Evolutionary conservation across 2,888 invertebrate species (phyloP).

Genomic region (Erpobdella octoculata): DNA sequence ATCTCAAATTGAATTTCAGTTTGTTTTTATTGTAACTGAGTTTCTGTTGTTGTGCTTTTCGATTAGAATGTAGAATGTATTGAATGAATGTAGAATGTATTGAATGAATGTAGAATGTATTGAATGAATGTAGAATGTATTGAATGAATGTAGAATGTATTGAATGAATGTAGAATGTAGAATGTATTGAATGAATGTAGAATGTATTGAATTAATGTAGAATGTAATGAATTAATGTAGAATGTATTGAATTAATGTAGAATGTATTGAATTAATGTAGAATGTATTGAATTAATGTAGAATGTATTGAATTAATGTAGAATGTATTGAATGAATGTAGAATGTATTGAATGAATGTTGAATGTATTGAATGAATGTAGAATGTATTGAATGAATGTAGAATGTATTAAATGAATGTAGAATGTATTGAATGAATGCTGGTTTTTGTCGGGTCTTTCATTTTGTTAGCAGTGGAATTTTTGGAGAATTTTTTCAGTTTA

Average conservation of each 20-base stretch:
- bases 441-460: background rate
- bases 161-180: background rate
- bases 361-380: background rate
- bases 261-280: no score
- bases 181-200: background rate
- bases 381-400: background rate
- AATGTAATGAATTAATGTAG: no score
- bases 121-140: background rate
- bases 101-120: background rate
- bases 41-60: no score
- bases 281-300: no score
- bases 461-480: background rate
- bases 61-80: no score
- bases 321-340: no score
- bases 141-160: background rate
- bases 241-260: no score
- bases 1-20: no score
- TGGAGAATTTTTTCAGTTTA: background rate
- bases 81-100: no score
- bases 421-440: background rate
- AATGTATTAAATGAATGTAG: background rate
- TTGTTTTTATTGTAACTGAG: no score
- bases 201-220: background rate
- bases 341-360: background rate
- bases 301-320: no score